Conservation (phyloP, 1,140 invertebrate species). For the Hydropsyche tenuis region DNA sequence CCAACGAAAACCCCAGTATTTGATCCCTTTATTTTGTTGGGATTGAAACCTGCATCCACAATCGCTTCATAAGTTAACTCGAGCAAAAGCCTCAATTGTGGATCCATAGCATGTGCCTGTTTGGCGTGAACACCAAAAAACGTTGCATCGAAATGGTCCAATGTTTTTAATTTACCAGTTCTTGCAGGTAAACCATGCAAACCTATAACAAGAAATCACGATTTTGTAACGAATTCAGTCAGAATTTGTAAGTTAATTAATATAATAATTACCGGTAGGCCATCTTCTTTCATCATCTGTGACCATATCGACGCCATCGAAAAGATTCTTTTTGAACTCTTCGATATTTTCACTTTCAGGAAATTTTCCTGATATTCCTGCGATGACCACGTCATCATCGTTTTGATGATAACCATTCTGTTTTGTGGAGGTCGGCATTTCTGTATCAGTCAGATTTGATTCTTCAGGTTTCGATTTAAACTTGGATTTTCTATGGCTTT, state of each 20-base stretch:
- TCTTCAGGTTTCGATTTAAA: constrained; percentile 32
- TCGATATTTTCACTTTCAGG: constrained; percentile 84
- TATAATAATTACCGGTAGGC: constrained; percentile 61
- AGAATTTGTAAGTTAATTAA: neutral
- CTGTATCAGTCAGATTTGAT: neutral
- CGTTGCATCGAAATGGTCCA: constrained; percentile 87
- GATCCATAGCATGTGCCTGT: constrained; percentile 95
- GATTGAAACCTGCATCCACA: constrained; percentile 89
- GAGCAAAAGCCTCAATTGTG: constrained; percentile 88
- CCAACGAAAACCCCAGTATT: constrained; percentile 93
- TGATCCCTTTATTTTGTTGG: constrained; percentile 76
- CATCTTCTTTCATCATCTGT: constrained; percentile 84
- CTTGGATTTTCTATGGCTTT: constrained; percentile 38
- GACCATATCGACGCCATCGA: constrained; percentile 83
- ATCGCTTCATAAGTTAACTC: constrained; percentile 95
- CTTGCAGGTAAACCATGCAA: constrained; percentile 83
- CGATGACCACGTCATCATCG: constrained; percentile 76
- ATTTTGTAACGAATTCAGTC: too few species aligned
- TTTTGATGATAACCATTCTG: constrained; percentile 35
- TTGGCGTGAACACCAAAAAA: constrained; percentile 94
- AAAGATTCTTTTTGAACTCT: constrained; percentile 85
- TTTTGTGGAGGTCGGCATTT: constrained; percentile 36
- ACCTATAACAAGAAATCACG: constrained; percentile 52
- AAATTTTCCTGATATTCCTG: constrained; percentile 84
- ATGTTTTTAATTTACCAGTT: constrained; percentile 88